These are phyloP conservation scores for Threskiornis aethiopicus DNA, from an alignment of 2,797 vertebrate genomes.

Conservation along the genomic window DNA sequence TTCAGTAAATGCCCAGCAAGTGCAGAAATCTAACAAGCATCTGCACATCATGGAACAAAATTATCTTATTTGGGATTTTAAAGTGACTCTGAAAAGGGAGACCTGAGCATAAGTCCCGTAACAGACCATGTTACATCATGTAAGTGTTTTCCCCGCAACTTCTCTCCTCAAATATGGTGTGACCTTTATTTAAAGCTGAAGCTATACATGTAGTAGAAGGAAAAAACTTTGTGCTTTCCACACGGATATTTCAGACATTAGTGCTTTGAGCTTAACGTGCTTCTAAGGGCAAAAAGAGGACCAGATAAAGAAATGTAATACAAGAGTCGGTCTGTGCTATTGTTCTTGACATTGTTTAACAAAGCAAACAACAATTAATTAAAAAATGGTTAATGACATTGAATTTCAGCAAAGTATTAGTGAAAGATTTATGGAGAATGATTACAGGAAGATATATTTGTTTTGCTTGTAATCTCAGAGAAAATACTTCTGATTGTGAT, in stretches of 20 bases:
- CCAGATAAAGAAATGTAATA: neutral
- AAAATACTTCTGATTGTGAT: neutral
- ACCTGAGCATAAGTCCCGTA: neutral
- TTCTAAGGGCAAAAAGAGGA: neutral
- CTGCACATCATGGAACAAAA: neutral
- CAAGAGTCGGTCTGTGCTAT: neutral
- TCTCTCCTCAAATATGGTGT: neutral
- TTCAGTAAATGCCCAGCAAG: neutral
- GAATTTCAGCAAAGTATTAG: neutral
- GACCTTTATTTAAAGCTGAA: neutral
- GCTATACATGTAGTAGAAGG: neutral
- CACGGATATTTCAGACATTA: neutral
- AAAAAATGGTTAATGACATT: neutral
- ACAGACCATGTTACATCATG: neutral
- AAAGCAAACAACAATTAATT: neutral
- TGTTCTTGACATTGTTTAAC: neutral
- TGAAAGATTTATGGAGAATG: neutral
- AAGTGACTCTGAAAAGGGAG: neutral
- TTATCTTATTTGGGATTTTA: neutral
- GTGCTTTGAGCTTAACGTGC: neutral
- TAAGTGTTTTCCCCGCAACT: neutral
- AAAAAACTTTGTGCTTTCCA: neutral
- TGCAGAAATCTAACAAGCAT: neutral
- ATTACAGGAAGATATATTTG: neutral
- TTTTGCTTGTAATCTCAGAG: neutral